Percentiles rank a stretch among this genome's conserved stretches.
Conservation (phyloP, 1,140 invertebrate genomes). For the Drosophila nasuta region DNA sequence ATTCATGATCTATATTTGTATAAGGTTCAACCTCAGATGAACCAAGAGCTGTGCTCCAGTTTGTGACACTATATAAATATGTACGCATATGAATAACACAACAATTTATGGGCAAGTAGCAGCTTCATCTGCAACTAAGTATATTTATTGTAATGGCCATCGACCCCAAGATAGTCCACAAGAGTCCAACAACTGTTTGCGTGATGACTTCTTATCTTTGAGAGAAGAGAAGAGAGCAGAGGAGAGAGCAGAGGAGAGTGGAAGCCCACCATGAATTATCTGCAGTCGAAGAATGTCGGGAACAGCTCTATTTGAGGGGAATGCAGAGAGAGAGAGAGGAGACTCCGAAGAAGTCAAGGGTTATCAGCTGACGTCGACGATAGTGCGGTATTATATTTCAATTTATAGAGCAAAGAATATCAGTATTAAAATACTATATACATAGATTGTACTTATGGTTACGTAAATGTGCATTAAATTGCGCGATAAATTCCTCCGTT, state of each 20-base stretch:
- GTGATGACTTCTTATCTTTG: conserved; percentile 14
- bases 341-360: conserved; percentile 17
- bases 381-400: conserved; percentile 48
- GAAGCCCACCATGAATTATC: conserved; percentile 42
- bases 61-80: conserved; percentile 8
- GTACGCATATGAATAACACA: background rate
- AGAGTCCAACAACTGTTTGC: conserved; percentile 1
- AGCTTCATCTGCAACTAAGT: conserved; percentile 6
- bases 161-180: conserved; percentile 32
- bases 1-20: background rate
- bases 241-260: conserved; percentile 1
- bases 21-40: background rate
- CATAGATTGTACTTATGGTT: conserved; percentile 21
- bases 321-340: background rate
- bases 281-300: background rate
- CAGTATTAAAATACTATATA: conserved; percentile 1
- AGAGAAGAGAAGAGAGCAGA: too few species aligned
- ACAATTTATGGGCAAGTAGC: background rate
- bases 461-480: conserved; percentile 74
- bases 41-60: background rate
- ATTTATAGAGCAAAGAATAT: conserved; percentile 46
- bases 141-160: conserved; percentile 30
- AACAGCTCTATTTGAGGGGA: conserved; percentile 15
- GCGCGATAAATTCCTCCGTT: conserved; percentile 61
- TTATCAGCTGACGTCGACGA: conserved; percentile 38